Conservation (phyloP, 2,113 vertebrate genomes). For the Vombatus ursinus region DNA sequence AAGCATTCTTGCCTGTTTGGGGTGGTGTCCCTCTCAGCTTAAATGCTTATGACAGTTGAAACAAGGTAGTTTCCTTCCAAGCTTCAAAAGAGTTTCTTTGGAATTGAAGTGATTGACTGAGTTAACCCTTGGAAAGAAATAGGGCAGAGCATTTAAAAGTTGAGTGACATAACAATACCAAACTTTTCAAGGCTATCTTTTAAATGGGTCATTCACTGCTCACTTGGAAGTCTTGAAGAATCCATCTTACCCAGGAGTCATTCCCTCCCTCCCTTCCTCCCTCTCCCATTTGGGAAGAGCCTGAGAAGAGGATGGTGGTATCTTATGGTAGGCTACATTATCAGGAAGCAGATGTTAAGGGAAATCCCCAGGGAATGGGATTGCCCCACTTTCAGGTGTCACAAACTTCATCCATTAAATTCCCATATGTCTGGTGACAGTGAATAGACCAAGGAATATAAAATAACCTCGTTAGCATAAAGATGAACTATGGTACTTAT, state of each 20-base stretch:
- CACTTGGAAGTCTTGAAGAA: neutral
- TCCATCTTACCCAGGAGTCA: neutral
- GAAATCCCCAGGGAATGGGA: neutral
- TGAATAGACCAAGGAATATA: neutral
- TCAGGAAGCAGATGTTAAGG: neutral
- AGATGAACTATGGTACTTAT: neutral
- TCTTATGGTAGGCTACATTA: neutral
- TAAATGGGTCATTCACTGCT: neutral
- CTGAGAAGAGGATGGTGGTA: neutral
- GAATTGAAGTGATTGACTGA: neutral
- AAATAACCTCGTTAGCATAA: neutral
- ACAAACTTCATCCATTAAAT: neutral
- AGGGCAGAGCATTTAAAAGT: neutral
- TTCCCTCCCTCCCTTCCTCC: neutral
- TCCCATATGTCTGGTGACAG: neutral
- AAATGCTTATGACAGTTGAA: slow-evolving; percentile 32
- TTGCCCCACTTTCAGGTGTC: neutral
- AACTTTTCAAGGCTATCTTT: neutral
- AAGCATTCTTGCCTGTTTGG: neutral
- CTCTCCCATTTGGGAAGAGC: neutral
- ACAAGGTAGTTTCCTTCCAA: neutral
- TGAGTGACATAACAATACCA: neutral
- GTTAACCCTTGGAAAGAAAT: neutral
- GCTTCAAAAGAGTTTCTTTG: neutral
- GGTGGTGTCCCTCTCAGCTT: neutral